Conservation (phyloP, 2,888 invertebrate species). For the Trilocha varians region DNA sequence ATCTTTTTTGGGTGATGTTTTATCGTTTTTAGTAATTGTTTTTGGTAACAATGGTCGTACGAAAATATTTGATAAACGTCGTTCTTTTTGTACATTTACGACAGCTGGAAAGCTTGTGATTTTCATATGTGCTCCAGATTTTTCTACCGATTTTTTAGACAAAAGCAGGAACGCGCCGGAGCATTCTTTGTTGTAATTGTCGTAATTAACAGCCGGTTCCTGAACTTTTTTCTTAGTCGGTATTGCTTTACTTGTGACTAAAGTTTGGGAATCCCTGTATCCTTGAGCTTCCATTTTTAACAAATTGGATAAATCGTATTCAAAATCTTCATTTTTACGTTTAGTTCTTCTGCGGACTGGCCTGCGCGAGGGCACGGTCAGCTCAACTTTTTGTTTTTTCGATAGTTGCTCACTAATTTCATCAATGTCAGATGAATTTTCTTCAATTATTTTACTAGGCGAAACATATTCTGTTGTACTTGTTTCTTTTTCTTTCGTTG, state of each 20-base stretch:
- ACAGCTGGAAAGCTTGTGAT: constrained; percentile 26
- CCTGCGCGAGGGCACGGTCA: constrained; percentile 52
- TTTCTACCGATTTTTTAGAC: constrained; percentile 48
- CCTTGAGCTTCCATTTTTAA: constrained; percentile 68
- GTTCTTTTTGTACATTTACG: constrained; percentile 28
- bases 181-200: constrained; percentile 47
- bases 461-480: constrained; percentile 28
- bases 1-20: constrained; percentile 54
- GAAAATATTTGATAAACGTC: constrained; percentile 38
- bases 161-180: constrained; percentile 48
- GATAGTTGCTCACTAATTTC: constrained; percentile 43
- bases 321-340: constrained; percentile 79
- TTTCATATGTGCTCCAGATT: constrained; percentile 47
- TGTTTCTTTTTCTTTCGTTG: constrained; percentile 27
- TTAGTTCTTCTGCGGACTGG: constrained; percentile 78
- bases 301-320: constrained; percentile 78
- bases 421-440: constrained; percentile 64
- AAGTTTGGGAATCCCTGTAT: constrained; percentile 49
- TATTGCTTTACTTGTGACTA: constrained; percentile 28
- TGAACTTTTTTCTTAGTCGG: constrained; percentile 44
- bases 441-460: constrained; percentile 50
- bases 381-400: constrained; percentile 25
- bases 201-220: constrained; percentile 32
- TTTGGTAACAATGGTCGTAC: constrained; percentile 54
- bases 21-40: constrained; percentile 34